Conservation (phyloP, 2,113 vertebrate species). For the Corythornis cristatus region DNA sequence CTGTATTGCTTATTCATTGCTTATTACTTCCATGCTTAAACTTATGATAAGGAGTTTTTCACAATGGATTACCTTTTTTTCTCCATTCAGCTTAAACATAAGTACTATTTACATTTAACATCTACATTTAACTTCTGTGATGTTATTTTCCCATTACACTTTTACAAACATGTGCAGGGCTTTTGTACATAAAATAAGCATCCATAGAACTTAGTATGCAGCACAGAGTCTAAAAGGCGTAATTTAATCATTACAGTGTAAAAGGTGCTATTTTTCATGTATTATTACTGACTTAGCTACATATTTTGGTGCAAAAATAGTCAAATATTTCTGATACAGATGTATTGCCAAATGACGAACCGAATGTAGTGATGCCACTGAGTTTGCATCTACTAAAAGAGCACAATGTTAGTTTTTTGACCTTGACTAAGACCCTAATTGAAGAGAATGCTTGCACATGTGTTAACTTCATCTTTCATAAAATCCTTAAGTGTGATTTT, state of each 20-base stretch:
- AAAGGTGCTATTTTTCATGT: neutral
- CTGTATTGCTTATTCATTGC: neutral
- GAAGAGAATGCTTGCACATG: neutral
- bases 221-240: neutral
- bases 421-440: neutral
- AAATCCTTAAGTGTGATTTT: neutral
- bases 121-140: neutral
- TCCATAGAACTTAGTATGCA: neutral
- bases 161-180: neutral
- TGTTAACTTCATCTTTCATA: neutral
- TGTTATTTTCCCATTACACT: neutral
- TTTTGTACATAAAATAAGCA: neutral
- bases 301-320: neutral
- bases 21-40: neutral
- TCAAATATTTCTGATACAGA: neutral
- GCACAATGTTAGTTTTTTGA: accelerated
- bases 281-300: neutral
- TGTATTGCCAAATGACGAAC: neutral
- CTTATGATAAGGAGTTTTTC: neutral
- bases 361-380: neutral
- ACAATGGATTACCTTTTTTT: neutral
- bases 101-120: neutral
- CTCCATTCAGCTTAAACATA: neutral
- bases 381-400: neutral
- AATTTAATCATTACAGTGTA: neutral